Base-by-base conservation (phyloP, 2,888 invertebrate species). In the Lepidochitona cinerea region DNA sequence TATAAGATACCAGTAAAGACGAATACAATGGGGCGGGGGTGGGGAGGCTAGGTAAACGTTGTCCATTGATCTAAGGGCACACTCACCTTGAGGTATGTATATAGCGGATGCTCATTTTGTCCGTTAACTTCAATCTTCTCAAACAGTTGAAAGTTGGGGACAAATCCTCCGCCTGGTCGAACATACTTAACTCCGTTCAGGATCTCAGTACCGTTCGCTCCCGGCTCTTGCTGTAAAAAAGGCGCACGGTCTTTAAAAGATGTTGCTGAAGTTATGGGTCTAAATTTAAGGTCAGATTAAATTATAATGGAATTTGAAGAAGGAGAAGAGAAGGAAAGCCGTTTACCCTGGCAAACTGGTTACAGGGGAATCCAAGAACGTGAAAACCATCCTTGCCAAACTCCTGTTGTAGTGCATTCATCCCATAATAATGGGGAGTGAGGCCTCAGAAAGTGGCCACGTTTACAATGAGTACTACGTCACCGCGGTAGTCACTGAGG, bases 381-480 rank as follows among this genome's bases (percentile, higher is more conserved):
- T 83, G 85, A 37, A 92, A 87, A 72, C 79, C 74, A 35, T 77
- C 36, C 23, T 86, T 81, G 65, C 82, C 80, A 83, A 87, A 90
- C 53, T 84, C 83, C 53, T 82, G 76, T 81, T 89, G 88, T 64
- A 92, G 91, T 91, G 91, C 91, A 91, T 92, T 92, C 88, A 92
- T 79, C 75, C 90, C 90, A 74, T 82, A 81, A 84, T 92, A 92
- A 81, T 92, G 91, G 77, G 84, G 82, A 53, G 91, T 92, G 77
- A 89, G 89, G 37, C 90, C 90, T 91, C 92, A 92, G 91, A 90
- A 92, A 73, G 92, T 91, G 33, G 92, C 92, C 52, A 92, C 91
- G 78, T 92, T 92, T 53, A 91, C 91, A 12, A 92, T 83, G 72
- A 92, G 80, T 69, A 92, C 83, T 18, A 85, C 77, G 72, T 85